A percentile compares a stretch with the other conserved stretches of the same genome.
Conservation (phyloP, 2,797 vertebrate species). For the Mastacembelus armatus region DNA sequence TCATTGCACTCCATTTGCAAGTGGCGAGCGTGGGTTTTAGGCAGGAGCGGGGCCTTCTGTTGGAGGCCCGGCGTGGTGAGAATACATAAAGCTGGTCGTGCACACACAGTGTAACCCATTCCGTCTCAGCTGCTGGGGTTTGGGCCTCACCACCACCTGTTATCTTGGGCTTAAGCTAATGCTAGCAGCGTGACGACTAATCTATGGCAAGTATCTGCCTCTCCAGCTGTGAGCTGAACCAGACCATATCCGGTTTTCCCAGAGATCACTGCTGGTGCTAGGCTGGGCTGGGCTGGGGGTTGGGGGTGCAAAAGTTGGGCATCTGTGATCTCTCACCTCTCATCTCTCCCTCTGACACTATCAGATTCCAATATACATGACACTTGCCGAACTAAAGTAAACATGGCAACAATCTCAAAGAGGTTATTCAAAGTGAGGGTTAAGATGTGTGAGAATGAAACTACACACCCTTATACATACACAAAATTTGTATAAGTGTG, state of each 20-base stretch:
- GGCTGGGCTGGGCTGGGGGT: not conserved
- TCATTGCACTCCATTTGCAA: constrained; percentile 85
- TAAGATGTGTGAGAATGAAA: constrained; percentile 61
- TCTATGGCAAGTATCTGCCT: constrained; percentile 76
- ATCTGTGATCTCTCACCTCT: constrained; percentile 53
- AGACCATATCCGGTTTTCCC: constrained; percentile 65
- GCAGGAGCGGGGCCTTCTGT: constrained; percentile 74
- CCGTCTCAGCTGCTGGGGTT: constrained; percentile 45
- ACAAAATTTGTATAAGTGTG: constrained; percentile 33
- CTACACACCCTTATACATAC: constrained; percentile 12
- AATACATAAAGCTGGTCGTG: constrained; percentile 68
- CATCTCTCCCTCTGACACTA: constrained; percentile 51
- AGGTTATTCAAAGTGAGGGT: constrained; percentile 59
- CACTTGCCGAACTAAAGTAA: constrained; percentile 64
- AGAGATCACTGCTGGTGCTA: constrained; percentile 47
- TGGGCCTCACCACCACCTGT: constrained; percentile 72
- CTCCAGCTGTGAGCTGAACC: constrained; percentile 55
- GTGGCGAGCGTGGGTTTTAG: constrained; percentile 73
- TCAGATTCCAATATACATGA: constrained; percentile 66
- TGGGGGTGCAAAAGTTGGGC: constrained; percentile 27
- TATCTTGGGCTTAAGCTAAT: constrained; percentile 76
- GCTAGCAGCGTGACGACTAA: constrained; percentile 74
- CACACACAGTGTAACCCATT: constrained; percentile 51
- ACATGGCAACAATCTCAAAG: constrained; percentile 66
- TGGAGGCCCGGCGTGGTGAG: constrained; percentile 61